phyloP scores from a whole-genome alignment of 2,113 vertebrate species.

The Pagrus major region DNA sequence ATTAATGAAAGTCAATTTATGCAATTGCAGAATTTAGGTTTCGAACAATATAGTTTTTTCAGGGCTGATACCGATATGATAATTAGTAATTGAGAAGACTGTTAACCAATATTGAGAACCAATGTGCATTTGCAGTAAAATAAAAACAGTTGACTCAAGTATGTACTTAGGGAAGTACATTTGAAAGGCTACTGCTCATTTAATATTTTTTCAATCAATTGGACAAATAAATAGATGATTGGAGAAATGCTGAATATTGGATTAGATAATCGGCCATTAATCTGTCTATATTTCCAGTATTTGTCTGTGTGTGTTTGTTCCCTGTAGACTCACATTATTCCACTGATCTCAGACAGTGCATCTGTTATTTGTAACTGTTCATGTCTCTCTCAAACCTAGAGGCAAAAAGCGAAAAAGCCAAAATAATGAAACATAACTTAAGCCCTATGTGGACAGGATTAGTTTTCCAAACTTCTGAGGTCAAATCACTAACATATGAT shows the following conservation, averaged over 20 bases:
- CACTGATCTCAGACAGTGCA: conserved; percentile 18
- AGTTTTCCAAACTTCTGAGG: conserved; percentile 15
- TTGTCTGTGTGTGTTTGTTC: conserved; percentile 19
- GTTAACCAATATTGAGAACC: too few species aligned
- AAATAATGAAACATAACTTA: conserved; percentile 10
- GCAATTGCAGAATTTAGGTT: background rate
- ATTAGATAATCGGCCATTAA: too few species aligned
- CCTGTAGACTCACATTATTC: conserved; percentile 31
- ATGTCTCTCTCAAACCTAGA: conserved; percentile 5
- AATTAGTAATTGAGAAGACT: too few species aligned
- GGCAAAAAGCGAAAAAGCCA: background rate
- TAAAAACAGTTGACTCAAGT: too few species aligned
- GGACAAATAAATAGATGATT: too few species aligned
- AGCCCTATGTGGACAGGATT: conserved; percentile 1
- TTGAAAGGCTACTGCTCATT: too few species aligned
- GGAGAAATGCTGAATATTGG: too few species aligned
- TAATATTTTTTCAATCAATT: too few species aligned
- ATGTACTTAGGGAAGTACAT: too few species aligned
- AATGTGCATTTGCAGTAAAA: too few species aligned
- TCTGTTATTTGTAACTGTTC: conserved; percentile 50
- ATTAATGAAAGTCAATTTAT: conserved; percentile 22
- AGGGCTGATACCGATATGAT: too few species aligned
- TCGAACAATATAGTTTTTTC: too few species aligned
- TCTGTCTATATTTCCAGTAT: conserved; percentile 8
- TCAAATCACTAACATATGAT: conserved; percentile 16